Base-by-base conservation (phyloP, 1,140 invertebrate species). In the Holotrichia oblita region DNA sequence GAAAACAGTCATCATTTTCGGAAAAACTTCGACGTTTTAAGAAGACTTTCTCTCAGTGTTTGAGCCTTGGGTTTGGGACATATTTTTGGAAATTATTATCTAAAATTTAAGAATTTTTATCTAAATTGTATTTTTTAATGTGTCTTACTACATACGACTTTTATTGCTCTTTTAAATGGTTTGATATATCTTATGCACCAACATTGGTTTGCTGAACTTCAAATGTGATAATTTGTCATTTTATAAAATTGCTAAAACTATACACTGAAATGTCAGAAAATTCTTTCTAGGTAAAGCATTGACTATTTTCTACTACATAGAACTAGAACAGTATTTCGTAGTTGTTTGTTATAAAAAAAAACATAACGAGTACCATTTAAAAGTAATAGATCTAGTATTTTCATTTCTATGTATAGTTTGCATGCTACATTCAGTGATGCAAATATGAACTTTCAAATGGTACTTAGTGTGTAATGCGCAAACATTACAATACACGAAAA, bases 281-380 rank as follows among this genome's bases (percentile, higher is more conserved):
- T n/a, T 55, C 6, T 55, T 55, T 55, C 48, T 55, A 55, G n/a
- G 14, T 17, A 55, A 55, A 55, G 48, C 48, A 55, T 34, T 34
- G 27, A 34, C 48, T 55, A 55, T 55, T 55, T 55, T 17, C 48
- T 55, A 55, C 48, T 17, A 55, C 48, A 55, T n/a, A 55, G n/a
- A 55, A 55, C 48, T 55, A 55, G 17, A 55, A 55, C 6, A n/a
- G 8, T 48, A 3, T 48, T 55, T 55, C 12, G n/a, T 55, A 44
- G 48, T 55, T 55, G n/a, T 55, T 34, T n/a, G 14, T 55, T 17
- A 55, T 55, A 3, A 14, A 55, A 6, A 14, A 48, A n/a, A 55
- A n/a, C n/a, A 55, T 0, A 55, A 55, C 27, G 2, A 2, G 27
- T 34, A 55, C 48, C 48, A 55, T 17, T 55, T 55, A 7, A 17